Conservation (phyloP, 2,113 vertebrate species). For the Crotophaga sulcirostris region DNA sequence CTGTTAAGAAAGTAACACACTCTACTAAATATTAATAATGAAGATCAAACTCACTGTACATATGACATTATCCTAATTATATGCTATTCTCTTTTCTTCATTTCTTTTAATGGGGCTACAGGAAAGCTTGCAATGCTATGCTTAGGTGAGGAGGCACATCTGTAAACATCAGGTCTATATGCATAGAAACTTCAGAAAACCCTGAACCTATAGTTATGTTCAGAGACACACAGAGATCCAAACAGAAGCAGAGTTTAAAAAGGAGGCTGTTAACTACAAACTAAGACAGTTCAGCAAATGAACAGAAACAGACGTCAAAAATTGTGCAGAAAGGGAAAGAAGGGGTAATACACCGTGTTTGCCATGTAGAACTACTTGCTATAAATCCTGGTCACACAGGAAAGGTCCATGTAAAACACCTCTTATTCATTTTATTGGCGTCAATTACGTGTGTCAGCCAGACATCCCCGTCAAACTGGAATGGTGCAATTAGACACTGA, state of each 20-base stretch:
- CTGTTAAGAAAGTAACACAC: neutral
- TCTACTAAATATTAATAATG: neutral
- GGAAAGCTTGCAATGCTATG: neutral
- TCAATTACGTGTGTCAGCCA: neutral
- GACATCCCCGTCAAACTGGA: neutral
- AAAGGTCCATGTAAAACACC: neutral
- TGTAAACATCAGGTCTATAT: neutral
- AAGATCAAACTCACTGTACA: neutral
- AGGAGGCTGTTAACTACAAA: neutral
- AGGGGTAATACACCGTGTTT: neutral
- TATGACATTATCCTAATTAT: neutral
- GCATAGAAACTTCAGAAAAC: neutral
- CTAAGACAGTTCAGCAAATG: neutral
- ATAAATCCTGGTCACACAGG: neutral
- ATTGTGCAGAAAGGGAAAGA: neutral
- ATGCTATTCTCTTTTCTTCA: neutral
- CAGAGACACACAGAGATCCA: neutral
- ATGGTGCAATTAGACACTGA: neutral
- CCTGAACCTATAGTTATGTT: neutral
- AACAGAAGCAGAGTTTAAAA: neutral
- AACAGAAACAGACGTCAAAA: neutral
- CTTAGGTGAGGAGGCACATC: neutral
- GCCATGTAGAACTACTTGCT: neutral
- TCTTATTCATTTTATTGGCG: neutral
- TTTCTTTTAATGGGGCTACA: neutral